A percentile compares a stretch with the other conserved stretches of the same genome.
Evolutionary conservation across 2,113 vertebrate genomes (phyloP).

Genomic region (Antennarius striatus): DNA sequence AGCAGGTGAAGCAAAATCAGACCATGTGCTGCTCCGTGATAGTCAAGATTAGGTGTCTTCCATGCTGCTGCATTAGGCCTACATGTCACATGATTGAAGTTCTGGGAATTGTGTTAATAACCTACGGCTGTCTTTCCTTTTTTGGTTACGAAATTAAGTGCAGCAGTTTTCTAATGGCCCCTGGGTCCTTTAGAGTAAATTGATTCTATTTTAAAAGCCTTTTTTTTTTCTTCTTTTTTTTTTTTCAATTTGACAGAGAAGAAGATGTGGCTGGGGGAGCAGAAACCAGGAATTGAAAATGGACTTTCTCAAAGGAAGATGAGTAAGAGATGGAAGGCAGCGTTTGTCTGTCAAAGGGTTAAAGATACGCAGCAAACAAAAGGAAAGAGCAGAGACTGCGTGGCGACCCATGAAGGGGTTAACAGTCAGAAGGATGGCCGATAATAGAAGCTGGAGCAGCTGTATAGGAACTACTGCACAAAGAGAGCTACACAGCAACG

Average conservation of each 20-base stretch:
- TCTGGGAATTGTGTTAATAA: constrained; percentile 51
- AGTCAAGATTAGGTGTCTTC: constrained; percentile 19
- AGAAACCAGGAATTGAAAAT: constrained; percentile 42
- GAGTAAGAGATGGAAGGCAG: constrained; percentile 1
- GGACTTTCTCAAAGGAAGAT: constrained; percentile 54
- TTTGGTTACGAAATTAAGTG: constrained; percentile 64
- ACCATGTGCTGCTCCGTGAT: constrained; percentile 10
- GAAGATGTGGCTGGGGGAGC: constrained; percentile 41
- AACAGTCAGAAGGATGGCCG: constrained; percentile 49
- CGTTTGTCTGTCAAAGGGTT: constrained; percentile 53
- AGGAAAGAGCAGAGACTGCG: constrained; percentile 18
- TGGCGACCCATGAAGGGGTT: constrained; percentile 45
- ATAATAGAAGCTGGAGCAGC: constrained; percentile 63
- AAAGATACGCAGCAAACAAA: constrained; percentile 55
- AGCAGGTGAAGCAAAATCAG: constrained; percentile 31
- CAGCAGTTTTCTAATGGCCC: constrained; percentile 61
- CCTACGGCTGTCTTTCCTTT: constrained; percentile 47
- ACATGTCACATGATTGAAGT: constrained; percentile 55
- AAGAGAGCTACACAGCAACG: constrained; percentile 39
- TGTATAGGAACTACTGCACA: constrained; percentile 39
- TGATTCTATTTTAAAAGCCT: constrained; percentile 67
- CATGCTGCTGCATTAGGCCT: constrained; percentile 18
- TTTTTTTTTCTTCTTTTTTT: constrained; percentile 30
- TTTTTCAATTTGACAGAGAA: constrained; percentile 36
- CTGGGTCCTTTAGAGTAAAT: constrained; percentile 68